Evolutionary conservation across 2,113 vertebrate genomes (phyloP).

Genomic region (Ciconia stormi): DNA sequence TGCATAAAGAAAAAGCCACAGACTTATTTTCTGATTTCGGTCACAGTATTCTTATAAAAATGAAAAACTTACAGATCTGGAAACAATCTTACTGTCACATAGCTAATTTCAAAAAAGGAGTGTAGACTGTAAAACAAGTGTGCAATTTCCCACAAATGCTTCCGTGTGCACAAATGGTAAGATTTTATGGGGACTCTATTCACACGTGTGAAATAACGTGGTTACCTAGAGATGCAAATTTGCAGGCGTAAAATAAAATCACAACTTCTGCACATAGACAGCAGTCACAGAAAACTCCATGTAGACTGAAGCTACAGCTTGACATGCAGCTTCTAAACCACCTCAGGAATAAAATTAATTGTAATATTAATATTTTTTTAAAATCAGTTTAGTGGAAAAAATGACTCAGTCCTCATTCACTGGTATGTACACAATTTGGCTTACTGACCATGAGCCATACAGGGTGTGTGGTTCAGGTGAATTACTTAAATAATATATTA

Average conservation of each 20-base stretch:
- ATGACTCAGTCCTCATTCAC: not conserved
- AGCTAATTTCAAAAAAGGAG: conserved; percentile 19
- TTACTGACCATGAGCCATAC: not conserved
- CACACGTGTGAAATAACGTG: not conserved
- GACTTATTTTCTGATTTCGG: conserved; percentile 39
- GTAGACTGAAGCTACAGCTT: not conserved
- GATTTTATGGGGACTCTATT: not conserved
- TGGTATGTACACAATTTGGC: not conserved
- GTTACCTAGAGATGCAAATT: not conserved
- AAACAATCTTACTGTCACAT: conserved; percentile 42
- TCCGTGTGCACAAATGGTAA: not conserved
- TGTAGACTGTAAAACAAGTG: not conserved
- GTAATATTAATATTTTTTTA: not conserved
- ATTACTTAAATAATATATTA: not conserved
- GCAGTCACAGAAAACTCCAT: not conserved
- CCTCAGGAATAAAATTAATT: not conserved
- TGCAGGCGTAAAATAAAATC: not conserved
- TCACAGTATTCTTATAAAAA: conserved; percentile 19
- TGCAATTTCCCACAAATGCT: conserved; percentile 31
- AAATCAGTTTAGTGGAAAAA: not conserved
- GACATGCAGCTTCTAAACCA: not conserved
- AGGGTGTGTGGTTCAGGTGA: not conserved
- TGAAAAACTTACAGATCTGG: conserved; percentile 33
- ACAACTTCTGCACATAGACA: not conserved
- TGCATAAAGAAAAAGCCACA: not conserved